Evolutionary conservation across 2,888 invertebrate species (phyloP).

Genomic region (Hymenopus coronatus): DNA sequence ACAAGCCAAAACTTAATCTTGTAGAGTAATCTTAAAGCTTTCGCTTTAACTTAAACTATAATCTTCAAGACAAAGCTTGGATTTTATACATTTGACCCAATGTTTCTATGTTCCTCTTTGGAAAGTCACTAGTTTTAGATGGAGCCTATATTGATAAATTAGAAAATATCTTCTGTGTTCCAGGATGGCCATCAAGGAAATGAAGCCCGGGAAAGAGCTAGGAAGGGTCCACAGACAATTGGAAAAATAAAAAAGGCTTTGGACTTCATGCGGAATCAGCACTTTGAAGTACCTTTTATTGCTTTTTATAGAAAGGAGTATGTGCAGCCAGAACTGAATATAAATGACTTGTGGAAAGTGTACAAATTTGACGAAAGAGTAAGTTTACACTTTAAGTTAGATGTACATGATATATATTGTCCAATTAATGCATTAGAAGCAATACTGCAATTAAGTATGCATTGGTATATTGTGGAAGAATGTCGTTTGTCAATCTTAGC

Average conservation of each 20-base stretch:
- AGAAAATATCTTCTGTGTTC: not conserved
- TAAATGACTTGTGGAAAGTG: slow-evolving; percentile 97
- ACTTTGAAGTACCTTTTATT: slow-evolving; percentile 96
- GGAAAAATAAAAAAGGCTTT: slow-evolving; percentile 92
- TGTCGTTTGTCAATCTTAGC: too few species aligned
- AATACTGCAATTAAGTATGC: too few species aligned
- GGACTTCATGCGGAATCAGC: slow-evolving; percentile 93
- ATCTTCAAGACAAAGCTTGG: too few species aligned
- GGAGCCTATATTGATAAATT: too few species aligned
- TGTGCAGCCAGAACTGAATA: slow-evolving; percentile 88
- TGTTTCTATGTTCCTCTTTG: too few species aligned
- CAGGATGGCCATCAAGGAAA: slow-evolving; percentile 18
- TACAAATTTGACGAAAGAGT: slow-evolving; percentile 92
- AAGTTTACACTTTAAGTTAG: slow-evolving; percentile 32
- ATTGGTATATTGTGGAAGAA: too few species aligned
- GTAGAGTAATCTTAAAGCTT: too few species aligned
- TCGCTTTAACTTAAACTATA: too few species aligned
- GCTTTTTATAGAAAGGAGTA: slow-evolving; percentile 98
- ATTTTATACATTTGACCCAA: too few species aligned
- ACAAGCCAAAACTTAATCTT: too few species aligned
- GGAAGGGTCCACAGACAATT: slow-evolving; percentile 68
- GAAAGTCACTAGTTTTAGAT: too few species aligned
- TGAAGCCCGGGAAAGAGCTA: slow-evolving; percentile 55
- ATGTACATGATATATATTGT: not conserved
- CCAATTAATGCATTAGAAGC: not conserved